A percentile compares a stretch with the other conserved stretches of the same genome.
These are phyloP conservation scores for Isaurus tuberculatus DNA, from an alignment of 92 coral and sea anemone genomes.

Conservation along the genomic window DNA sequence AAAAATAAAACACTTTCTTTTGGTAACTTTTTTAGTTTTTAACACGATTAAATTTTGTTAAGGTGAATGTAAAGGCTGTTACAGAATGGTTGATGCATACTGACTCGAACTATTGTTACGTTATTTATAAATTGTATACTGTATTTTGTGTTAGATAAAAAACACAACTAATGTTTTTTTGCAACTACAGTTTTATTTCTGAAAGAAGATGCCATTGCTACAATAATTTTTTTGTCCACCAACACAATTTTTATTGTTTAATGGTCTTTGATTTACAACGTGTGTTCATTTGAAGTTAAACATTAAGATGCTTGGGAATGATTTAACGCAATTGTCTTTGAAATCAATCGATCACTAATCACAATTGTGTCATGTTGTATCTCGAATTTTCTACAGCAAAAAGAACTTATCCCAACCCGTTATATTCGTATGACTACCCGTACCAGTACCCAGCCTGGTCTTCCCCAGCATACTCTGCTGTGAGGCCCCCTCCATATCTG, in stretches of 20 bases:
- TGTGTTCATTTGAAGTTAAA: too few species aligned
- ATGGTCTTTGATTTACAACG: too few species aligned
- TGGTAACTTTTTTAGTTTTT: background rate
- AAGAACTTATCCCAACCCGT: background rate
- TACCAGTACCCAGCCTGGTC: constrained; percentile 7
- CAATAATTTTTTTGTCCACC: too few species aligned
- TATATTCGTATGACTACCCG: constrained; percentile 12
- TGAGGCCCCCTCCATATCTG: background rate
- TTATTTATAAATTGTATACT: too few species aligned
- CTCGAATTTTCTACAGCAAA: constrained; percentile 1
- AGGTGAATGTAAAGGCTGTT: background rate
- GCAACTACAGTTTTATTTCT: too few species aligned
- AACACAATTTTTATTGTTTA: too few species aligned
- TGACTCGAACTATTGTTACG: too few species aligned
- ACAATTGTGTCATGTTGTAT: background rate
- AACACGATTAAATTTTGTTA: background rate
- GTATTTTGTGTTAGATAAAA: too few species aligned
- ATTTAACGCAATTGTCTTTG: background rate
- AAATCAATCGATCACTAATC: too few species aligned
- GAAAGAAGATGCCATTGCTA: too few species aligned
- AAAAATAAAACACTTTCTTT: background rate
- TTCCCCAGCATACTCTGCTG: background rate
- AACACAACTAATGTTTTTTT: too few species aligned
- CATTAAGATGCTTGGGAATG: background rate
- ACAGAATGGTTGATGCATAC: too few species aligned